Evolutionary conservation across 1,140 invertebrate species (phyloP), one percentile per base, ranked within the genome.

Genomic region (Holcopasites calliopsidis): DNA sequence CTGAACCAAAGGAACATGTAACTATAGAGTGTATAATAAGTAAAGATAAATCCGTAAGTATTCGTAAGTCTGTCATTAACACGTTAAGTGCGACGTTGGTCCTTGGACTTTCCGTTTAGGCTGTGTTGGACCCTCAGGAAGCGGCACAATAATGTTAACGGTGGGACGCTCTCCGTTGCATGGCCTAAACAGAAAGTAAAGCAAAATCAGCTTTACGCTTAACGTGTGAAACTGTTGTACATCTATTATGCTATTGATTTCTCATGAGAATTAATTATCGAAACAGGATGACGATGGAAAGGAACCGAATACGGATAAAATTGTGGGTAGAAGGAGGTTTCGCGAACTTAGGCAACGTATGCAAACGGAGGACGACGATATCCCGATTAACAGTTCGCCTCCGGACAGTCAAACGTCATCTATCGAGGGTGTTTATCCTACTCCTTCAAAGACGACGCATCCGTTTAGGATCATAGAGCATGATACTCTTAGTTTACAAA

Each of bases 391-490:
- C 82, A 93, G 93, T 82, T 95, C 95, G 33, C 95, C 95, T 57
- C 95, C 96, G 11, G 96, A 96, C 86, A 96, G 95, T 90, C 95
- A 96, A 88, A 94, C 95, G 26, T 95, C 95, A 21, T 95, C 95
- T 23, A 89, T 92, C 38, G 92, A 93, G 75, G 92, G 92, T 69
- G 88, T 93, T 42, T 93, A 92, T 86, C 91, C 92, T 16, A 88
- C 90, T 55, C 90, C 91, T 55, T 90, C 91, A 42, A 93, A 94
- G 89, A 93, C 94, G 4, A 94, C 94, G 16, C 95, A 96, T 92
- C 95, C 95, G 31, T 96, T 96, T 84, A 93, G 94, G 86, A 95
- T 97, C 52, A 96, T 97, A 83, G 96, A 97, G 80, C 96, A 96
- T 83, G 96, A 97, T 90, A 95, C 96, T 62, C 93, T 97, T 84